Evolutionary conservation across 2,113 vertebrate genomes (phyloP).

Genomic region (Saimiri boliviensis): DNA sequence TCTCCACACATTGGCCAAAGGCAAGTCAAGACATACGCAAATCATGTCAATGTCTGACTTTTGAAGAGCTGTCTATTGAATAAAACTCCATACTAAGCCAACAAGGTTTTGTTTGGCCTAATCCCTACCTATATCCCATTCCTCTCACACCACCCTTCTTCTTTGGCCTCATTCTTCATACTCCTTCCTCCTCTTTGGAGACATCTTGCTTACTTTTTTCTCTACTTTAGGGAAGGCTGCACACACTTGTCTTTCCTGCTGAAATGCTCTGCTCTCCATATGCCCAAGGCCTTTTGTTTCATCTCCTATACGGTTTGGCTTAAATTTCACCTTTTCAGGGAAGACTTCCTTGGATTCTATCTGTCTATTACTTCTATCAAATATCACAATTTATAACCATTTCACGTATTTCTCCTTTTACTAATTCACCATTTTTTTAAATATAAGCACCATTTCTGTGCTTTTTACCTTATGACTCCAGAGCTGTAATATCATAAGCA

Average conservation of each 20-base stretch:
- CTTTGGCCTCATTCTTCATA: not conserved
- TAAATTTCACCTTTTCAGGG: not conserved
- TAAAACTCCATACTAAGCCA: not conserved
- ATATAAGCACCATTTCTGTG: not conserved
- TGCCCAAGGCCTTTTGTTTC: not conserved
- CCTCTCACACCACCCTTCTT: not conserved
- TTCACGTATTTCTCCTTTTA: not conserved
- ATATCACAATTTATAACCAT: not conserved
- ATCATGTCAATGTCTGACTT: not conserved
- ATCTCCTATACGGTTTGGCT: not conserved
- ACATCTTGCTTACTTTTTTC: not conserved
- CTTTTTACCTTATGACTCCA: not conserved
- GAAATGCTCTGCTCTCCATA: not conserved
- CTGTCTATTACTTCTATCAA: not conserved
- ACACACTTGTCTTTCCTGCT: not conserved
- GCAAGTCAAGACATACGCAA: not conserved
- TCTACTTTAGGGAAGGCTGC: not conserved
- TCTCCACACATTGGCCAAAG: not conserved
- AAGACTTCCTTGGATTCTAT: not conserved
- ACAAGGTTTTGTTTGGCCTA: not conserved
- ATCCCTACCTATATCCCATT: not conserved
- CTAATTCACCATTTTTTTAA: not conserved
- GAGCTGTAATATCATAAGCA: not conserved
- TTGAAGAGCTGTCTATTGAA: not conserved
- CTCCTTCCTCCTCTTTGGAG: not conserved